phyloP scores from a whole-genome alignment of 2,888 invertebrate species.

The Cacoxenus indagator region DNA sequence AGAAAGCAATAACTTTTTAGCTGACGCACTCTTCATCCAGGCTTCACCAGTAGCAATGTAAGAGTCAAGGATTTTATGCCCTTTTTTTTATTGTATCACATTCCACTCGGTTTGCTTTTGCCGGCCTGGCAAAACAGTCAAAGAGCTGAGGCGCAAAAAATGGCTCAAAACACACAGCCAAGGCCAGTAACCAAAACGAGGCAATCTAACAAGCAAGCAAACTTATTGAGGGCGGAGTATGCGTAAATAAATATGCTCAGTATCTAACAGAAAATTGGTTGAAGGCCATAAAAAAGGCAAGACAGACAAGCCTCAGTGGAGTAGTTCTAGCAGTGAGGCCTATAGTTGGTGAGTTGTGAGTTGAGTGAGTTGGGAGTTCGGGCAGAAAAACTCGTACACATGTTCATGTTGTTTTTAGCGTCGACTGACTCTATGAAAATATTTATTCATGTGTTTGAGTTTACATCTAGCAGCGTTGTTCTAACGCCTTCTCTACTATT shows the following conservation, averaged over 20 bases:
- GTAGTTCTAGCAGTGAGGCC: no score
- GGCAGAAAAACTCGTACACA: no score
- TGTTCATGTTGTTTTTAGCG: neutral
- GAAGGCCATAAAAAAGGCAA: constrained; percentile 57
- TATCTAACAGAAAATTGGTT: constrained; percentile 64
- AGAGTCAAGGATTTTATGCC: neutral
- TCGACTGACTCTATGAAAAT: constrained; percentile 12
- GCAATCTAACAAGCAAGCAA: neutral
- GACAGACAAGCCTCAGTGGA: constrained; percentile 37
- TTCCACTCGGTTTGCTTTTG: neutral
- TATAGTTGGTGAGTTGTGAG: neutral
- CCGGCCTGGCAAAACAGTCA: neutral
- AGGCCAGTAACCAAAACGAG: no score
- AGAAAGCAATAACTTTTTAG: constrained; percentile 62
- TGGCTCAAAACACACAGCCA: no score
- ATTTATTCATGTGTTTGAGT: constrained; percentile 59
- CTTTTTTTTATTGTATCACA: neutral
- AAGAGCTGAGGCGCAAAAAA: no score
- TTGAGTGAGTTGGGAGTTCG: no score
- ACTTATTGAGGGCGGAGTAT: neutral
- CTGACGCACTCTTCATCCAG: constrained; percentile 61
- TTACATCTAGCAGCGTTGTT: constrained; percentile 36
- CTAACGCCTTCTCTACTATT: constrained; percentile 26
- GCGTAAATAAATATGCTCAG: constrained; percentile 63
- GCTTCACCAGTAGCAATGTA: constrained; percentile 31